Base-by-base conservation (phyloP, 53 echinoderm and acorn worm species). In the Patiria pectinifera region DNA sequence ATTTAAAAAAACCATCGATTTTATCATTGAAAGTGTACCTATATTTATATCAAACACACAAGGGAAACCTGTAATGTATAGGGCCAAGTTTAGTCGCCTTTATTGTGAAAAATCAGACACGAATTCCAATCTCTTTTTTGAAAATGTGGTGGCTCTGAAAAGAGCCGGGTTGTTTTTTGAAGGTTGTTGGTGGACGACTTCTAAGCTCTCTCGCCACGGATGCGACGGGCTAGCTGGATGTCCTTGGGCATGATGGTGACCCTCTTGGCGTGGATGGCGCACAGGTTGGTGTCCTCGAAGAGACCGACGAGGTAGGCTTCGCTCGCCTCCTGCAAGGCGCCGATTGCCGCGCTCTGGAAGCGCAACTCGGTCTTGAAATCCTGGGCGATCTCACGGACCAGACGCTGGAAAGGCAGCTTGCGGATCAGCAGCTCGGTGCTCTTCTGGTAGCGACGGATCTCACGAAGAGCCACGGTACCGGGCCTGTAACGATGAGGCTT, bases 211-310 rank as follows among this genome's bases (percentile, higher is more conserved):
- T 66, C 66, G 14, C 66, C 66, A 15, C 89, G 89, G 89, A 89
- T 89, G 79, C 89, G 89, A n/a, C 97, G 97, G 60, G 97, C 97
- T 19, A 97, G 84, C 91, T 97, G 97, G 96, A 97, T 97, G 82
- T 97, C 97, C 92, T 97, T 97, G 62, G 97, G 97, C 97, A 97
- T 97, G 95, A 97, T 97, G 89, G 97, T 97, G 48, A 97, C 97
- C 71, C 97, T 94, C 92, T 97, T 97, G 89, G 97, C 97, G 94
- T 97, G 97, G 93, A 97, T 97, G 92, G 97, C 97, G 89, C 96
- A 97, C 95, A 97, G 93, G 92, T 97, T 96, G 94, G 97, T 97
- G 87, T 97, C 97, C 76, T 97, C 97, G 93, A 96, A 97, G 53
- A 97, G 94, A 80, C 95, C 96, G 48, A 96, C 95, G 76, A 96